phyloP scores from a whole-genome alignment of 2,797 vertebrate species.

The Urosaurus nigricauda region DNA sequence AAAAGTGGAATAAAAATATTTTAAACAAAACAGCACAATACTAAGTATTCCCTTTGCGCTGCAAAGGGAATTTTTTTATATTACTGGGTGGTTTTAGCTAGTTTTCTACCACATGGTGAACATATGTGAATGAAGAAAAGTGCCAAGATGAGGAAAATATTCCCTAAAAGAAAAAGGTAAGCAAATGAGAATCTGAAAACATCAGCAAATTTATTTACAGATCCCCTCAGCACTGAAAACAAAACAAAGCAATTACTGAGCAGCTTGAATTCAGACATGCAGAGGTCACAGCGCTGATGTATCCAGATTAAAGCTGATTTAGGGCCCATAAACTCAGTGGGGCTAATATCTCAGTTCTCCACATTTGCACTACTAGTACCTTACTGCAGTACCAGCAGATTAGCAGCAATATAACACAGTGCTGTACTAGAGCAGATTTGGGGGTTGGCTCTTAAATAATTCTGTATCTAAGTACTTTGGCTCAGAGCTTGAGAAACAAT shows the following conservation, averaged over 20 bases:
- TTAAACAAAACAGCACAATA: neutral
- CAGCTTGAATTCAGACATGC: neutral
- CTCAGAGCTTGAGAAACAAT: neutral
- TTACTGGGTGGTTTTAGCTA: conserved; percentile 51
- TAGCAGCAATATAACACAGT: accelerated
- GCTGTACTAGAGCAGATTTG: neutral
- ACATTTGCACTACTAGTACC: neutral
- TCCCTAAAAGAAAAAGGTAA: conserved; percentile 60
- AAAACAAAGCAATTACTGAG: conserved; percentile 8
- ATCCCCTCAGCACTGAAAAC: conserved; percentile 40
- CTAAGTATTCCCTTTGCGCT: conserved; percentile 6
- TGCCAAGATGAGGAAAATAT: conserved; percentile 47
- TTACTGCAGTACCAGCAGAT: neutral
- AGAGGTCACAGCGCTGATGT: conserved; percentile 20
- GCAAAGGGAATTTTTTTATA: conserved; percentile 44
- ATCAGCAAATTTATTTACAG: conserved; percentile 64
- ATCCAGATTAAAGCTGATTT: conserved; percentile 23
- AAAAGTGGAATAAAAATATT: neutral
- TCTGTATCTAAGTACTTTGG: neutral
- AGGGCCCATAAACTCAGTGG: neutral
- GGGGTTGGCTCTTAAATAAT: neutral
- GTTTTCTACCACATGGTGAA: conserved; percentile 50
- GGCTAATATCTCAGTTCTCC: neutral
- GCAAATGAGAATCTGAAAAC: conserved; percentile 57
- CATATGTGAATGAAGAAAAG: conserved; percentile 59